These are phyloP conservation scores for Drosophila ohnishii DNA, from an alignment of 1,140 invertebrate species.

Conservation along the genomic window DNA sequence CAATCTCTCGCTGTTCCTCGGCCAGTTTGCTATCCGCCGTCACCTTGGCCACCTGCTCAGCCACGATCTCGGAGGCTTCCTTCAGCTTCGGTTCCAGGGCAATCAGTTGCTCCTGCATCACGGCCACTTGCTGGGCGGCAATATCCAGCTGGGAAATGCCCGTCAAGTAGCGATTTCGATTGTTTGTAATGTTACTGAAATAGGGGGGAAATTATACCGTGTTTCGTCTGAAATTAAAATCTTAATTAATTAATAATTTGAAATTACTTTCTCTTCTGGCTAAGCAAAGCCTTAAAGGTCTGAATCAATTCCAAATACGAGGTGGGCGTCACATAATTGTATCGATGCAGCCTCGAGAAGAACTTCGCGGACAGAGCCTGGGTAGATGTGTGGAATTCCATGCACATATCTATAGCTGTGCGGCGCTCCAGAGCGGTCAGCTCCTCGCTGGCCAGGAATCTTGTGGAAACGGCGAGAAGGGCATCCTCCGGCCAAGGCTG, in stretches of 20 bases:
- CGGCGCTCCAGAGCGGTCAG: conserved; percentile 88
- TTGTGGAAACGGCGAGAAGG: conserved; percentile 93
- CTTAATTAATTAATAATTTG: not conserved
- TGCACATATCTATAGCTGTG: conserved; percentile 93
- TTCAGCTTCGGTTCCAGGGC: conserved; percentile 94
- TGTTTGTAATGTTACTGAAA: conserved; percentile 83
- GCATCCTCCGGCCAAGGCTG: conserved; percentile 98
- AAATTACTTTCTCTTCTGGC: conserved; percentile 87
- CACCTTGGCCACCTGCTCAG: conserved; percentile 87
- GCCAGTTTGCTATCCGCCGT: conserved; percentile 87
- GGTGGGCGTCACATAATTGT: conserved; percentile 96
- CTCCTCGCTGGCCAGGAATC: conserved; percentile 94
- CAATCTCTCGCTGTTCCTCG: conserved; percentile 84
- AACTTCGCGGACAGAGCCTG: conserved; percentile 90
- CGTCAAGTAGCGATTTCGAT: conserved; percentile 91
- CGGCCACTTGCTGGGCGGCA: conserved; percentile 91
- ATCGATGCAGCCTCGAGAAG: conserved; percentile 87
- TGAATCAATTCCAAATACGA: conserved; percentile 96
- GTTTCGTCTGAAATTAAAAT: not conserved
- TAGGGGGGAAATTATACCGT: conserved; percentile 7
- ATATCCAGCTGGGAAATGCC: conserved; percentile 94
- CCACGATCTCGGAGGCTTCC: conserved; percentile 87
- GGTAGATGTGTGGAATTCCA: conserved; percentile 94
- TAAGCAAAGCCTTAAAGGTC: conserved; percentile 93
- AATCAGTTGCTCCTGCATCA: conserved; percentile 93